Conservation (phyloP, 1,140 invertebrate species). For the silkworm (Bombyx mori) region DNA sequence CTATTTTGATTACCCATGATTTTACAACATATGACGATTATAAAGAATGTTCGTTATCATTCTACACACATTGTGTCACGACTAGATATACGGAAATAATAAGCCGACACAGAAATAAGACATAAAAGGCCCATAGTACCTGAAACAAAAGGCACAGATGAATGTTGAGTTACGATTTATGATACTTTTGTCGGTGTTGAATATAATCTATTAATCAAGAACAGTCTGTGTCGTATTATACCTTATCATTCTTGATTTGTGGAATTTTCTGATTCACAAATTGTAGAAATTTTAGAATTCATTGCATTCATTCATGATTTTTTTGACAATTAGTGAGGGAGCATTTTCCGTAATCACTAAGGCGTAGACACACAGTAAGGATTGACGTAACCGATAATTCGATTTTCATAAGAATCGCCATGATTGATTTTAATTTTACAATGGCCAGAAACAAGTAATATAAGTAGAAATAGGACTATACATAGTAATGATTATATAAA, state of each 20-base stretch:
- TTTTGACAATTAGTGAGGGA: not conserved
- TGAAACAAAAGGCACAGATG: slow-evolving; percentile 54
- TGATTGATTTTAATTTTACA: too few relatives aligned
- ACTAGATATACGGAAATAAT: slow-evolving; percentile 48
- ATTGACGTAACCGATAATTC: too few relatives aligned
- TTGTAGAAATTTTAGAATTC: slow-evolving; percentile 5
- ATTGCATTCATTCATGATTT: not conserved
- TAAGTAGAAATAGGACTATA: too few relatives aligned
- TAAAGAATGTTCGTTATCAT: slow-evolving; percentile 52
- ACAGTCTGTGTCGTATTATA: too few relatives aligned
- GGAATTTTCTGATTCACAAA: slow-evolving; percentile 19
- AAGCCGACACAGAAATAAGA: slow-evolving; percentile 48
- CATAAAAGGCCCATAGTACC: slow-evolving; percentile 57
- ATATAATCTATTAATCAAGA: not conserved
- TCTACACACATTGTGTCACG: slow-evolving; percentile 38
- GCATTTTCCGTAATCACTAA: too few relatives aligned
- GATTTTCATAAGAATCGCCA: too few relatives aligned
- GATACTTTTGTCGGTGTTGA: slow-evolving; percentile 5
- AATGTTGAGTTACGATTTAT: slow-evolving; percentile 26
- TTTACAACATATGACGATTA: slow-evolving; percentile 25
- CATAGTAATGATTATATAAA: too few relatives aligned
- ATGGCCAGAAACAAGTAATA: too few relatives aligned
- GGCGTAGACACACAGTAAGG: too few relatives aligned
- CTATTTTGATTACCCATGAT: slow-evolving; percentile 66
- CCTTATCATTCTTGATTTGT: not conserved